Evolutionary conservation across 2,797 vertebrate species (phyloP).

Genomic region (Spinus pinus): DNA sequence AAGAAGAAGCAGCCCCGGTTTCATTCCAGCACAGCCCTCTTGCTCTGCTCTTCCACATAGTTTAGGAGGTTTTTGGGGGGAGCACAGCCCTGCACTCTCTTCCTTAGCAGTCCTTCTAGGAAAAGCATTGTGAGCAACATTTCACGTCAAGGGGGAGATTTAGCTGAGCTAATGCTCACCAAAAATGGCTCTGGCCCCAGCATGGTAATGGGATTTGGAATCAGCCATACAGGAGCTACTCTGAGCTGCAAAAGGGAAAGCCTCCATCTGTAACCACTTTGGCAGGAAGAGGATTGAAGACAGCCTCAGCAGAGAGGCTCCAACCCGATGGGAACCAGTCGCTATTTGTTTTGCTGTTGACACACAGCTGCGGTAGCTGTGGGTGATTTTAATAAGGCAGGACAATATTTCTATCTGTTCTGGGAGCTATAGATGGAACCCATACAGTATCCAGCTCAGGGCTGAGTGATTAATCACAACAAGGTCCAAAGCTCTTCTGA

Average conservation of each 20-base stretch:
- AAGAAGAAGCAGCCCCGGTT: neutral
- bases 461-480: slow-evolving; percentile 29
- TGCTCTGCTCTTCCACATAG: neutral
- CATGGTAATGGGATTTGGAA: neutral
- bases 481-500: slow-evolving; percentile 27
- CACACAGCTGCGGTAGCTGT: slow-evolving; percentile 54
- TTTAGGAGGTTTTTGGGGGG: fast-evolving
- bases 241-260: neutral
- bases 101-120: neutral
- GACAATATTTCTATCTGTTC: slow-evolving; percentile 60
- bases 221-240: neutral
- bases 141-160: neutral
- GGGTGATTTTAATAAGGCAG: slow-evolving; percentile 52
- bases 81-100: neutral
- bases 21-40: neutral
- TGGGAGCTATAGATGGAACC: slow-evolving; percentile 47
- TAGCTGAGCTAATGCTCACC: neutral
- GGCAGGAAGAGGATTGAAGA: neutral
- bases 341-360: slow-evolving; percentile 22
- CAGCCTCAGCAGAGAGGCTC: slow-evolving; percentile 1
- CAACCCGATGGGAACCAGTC: neutral
- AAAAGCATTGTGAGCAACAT: neutral
- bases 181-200: fast-evolving
- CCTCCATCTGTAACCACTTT: slow-evolving; percentile 23
- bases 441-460: slow-evolving; percentile 22